A percentile compares a stretch with the other conserved stretches of the same genome.
These are phyloP conservation scores for Berghia stephanieae DNA, from an alignment of 1,140 invertebrate species.

Conservation along the genomic window DNA sequence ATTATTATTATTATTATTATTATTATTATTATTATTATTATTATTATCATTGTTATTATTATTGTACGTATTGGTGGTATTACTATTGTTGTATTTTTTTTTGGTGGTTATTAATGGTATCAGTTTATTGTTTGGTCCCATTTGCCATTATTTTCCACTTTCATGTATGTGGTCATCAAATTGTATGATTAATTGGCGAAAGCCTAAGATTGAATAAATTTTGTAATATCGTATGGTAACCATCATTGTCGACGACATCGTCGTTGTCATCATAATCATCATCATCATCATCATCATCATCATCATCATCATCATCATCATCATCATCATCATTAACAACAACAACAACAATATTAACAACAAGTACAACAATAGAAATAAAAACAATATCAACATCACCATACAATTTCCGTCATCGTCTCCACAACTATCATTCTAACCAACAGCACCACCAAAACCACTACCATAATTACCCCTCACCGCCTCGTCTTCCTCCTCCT, in stretches of 20 bases:
- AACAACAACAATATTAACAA: background rate
- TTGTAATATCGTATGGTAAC: too few relatives aligned
- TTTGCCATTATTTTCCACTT: background rate
- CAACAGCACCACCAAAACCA: too few relatives aligned
- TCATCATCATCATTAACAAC: background rate
- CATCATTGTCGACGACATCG: too few relatives aligned
- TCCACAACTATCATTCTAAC: conserved; percentile 2
- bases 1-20: too few relatives aligned
- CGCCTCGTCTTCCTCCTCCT: conserved; percentile 15
- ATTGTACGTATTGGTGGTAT: too few relatives aligned
- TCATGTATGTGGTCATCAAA: background rate
- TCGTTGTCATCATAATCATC: background rate
- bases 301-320: background rate
- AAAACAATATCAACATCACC: background rate
- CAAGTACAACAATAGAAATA: background rate
- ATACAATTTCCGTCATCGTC: background rate
- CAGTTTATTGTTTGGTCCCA: background rate
- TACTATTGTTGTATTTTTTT: too few relatives aligned
- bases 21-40: too few relatives aligned
- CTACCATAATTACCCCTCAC: background rate
- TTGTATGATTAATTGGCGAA: background rate
- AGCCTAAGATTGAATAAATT: background rate
- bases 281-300: conserved; percentile 6
- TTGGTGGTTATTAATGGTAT: background rate
- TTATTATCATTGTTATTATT: too few relatives aligned